Conservation (phyloP, 2,797 vertebrate species). For the Sitta carolinensis region DNA sequence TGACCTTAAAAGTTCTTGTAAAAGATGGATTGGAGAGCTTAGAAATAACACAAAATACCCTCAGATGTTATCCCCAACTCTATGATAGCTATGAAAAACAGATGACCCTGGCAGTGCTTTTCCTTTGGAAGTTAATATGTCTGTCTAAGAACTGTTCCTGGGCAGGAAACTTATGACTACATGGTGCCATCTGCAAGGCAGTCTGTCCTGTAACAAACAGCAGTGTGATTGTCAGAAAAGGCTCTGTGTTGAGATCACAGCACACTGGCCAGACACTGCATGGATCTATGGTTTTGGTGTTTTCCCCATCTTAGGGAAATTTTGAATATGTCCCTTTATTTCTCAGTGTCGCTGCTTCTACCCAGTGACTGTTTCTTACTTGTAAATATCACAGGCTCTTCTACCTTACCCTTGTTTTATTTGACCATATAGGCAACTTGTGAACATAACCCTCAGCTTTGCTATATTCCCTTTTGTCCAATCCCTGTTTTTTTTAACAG, state of each 20-base stretch:
- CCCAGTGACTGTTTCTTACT: background rate
- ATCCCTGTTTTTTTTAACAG: background rate
- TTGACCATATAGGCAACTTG: background rate
- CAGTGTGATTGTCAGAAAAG: background rate
- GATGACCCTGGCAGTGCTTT: background rate
- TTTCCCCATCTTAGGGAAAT: background rate
- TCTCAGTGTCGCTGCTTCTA: background rate
- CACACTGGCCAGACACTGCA: background rate
- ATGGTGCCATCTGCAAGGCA: background rate
- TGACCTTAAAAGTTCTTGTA: slow-evolving; percentile 39
- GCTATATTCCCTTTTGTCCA: background rate
- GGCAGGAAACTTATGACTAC: background rate
- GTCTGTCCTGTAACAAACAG: background rate
- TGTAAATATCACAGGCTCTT: background rate
- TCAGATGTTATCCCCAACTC: background rate
- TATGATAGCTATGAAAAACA: background rate
- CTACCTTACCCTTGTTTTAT: background rate
- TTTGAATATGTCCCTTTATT: background rate
- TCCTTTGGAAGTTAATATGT: background rate
- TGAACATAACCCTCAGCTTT: background rate
- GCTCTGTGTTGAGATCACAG: background rate
- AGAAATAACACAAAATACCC: background rate
- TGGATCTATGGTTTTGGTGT: background rate
- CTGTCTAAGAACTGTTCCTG: background rate
- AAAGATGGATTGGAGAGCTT: background rate